Conservation (phyloP, 2,113 vertebrate genomes). For the Oplegnathus fasciatus region DNA sequence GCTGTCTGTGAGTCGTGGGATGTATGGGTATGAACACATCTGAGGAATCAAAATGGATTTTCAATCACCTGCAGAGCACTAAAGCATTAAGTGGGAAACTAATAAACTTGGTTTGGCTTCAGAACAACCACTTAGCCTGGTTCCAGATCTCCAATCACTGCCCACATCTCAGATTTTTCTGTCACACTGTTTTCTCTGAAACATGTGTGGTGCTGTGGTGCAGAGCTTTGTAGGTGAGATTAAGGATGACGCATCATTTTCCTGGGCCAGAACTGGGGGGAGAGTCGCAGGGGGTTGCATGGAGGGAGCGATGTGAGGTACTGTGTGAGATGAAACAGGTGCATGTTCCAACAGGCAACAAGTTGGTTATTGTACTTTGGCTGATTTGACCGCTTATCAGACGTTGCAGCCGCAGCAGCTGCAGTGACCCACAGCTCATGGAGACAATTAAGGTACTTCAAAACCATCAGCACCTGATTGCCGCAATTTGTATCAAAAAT, state of each 20-base stretch:
- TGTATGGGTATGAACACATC: background rate
- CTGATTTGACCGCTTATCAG: background rate
- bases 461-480: background rate
- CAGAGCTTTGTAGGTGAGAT: background rate
- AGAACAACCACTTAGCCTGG: background rate
- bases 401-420: conserved; percentile 10
- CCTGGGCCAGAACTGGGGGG: background rate
- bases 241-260: background rate
- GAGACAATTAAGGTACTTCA: background rate
- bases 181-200: no score
- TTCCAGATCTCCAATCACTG: background rate
- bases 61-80: background rate
- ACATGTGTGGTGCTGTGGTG: background rate
- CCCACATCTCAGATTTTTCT: background rate
- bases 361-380: background rate
- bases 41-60: background rate
- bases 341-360: background rate
- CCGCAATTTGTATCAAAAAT: background rate
- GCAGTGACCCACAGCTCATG: background rate
- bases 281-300: background rate
- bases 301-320: background rate
- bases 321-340: no score
- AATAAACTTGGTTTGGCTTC: conserved; percentile 1
- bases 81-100: background rate
- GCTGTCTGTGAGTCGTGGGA: background rate